Evolutionary conservation across 2,888 invertebrate genomes (phyloP).

Genomic region (Agrotis exclamationis): DNA sequence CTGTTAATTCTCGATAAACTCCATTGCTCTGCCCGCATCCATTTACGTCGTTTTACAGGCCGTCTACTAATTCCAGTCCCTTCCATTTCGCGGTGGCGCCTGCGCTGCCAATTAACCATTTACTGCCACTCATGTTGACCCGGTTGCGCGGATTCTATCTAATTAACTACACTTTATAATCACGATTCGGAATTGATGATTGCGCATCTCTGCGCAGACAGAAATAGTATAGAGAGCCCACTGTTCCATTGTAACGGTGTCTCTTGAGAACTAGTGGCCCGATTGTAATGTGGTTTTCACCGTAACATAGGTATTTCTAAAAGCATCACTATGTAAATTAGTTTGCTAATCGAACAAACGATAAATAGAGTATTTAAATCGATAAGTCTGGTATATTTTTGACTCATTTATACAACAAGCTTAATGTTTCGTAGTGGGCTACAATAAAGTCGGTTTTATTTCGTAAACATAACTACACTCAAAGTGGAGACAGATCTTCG

Average conservation of each 20-base stretch:
- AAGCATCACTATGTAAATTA: slow-evolving; percentile 26
- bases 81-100: slow-evolving; percentile 74
- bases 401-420: slow-evolving; percentile 2
- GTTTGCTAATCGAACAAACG: background rate
- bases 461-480: slow-evolving; percentile 55
- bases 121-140: slow-evolving; percentile 78
- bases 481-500: slow-evolving; percentile 64
- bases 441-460: slow-evolving; percentile 44
- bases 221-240: slow-evolving; percentile 24
- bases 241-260: slow-evolving; percentile 55
- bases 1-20: slow-evolving; percentile 53
- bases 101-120: slow-evolving; percentile 76
- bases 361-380: slow-evolving; percentile 8
- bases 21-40: slow-evolving; percentile 59
- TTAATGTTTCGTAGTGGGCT: background rate
- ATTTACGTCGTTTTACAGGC: slow-evolving; percentile 66
- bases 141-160: slow-evolving; percentile 71
- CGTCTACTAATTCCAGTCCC: slow-evolving; percentile 69
- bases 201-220: slow-evolving; percentile 40
- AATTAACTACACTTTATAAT: slow-evolving; percentile 62
- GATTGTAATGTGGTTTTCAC: slow-evolving; percentile 48
- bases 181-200: slow-evolving; percentile 44
- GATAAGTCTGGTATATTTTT: background rate
- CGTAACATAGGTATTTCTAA: slow-evolving; percentile 43
- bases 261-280: slow-evolving; percentile 35